Percentiles rank a stretch among this genome's conserved stretches.
Evolutionary conservation across 2,888 invertebrate species (phyloP).

Genomic region (Mimumesa dahlbomi): DNA sequence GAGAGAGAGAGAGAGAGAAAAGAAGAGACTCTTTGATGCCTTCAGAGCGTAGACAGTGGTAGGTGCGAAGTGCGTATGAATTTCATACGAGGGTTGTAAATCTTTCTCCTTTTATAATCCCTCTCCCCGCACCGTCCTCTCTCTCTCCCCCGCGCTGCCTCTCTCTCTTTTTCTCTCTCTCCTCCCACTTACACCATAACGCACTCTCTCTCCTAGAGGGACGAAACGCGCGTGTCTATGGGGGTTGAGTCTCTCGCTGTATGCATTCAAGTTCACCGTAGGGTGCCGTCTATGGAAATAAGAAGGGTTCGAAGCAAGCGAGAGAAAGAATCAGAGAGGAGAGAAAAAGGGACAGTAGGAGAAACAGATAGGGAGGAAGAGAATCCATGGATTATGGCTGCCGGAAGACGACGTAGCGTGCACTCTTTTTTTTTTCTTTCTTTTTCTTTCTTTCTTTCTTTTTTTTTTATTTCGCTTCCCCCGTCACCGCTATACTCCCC

Average conservation of each 20-base stretch:
- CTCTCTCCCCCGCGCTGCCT: neutral
- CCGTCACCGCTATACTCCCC: constrained; percentile 7
- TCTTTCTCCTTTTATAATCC: constrained; percentile 67
- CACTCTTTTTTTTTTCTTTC: constrained; percentile 17
- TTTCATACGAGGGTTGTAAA: constrained; percentile 72
- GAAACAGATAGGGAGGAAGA: constrained; percentile 33
- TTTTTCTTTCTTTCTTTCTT: constrained; percentile 7
- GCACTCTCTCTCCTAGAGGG: constrained; percentile 42
- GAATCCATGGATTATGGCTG: constrained; percentile 49
- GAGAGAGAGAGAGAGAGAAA: constrained; percentile 29
- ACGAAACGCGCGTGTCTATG: constrained; percentile 52
- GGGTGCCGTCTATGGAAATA: constrained; percentile 70
- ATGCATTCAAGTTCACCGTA: constrained; percentile 64
- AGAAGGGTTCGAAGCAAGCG: constrained; percentile 62
- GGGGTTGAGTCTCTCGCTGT: constrained; percentile 60
- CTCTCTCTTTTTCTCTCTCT: constrained; percentile 27
- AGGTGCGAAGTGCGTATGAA: constrained; percentile 75
- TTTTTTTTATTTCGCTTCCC: constrained; percentile 8
- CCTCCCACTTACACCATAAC: constrained; percentile 12
- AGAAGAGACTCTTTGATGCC: constrained; percentile 68
- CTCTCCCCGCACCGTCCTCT: constrained; percentile 8
- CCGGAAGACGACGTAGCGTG: constrained; percentile 42
- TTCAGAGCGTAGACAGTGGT: constrained; percentile 60
- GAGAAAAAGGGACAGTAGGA: constrained; percentile 10
- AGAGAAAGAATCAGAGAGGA: constrained; percentile 44